phyloP scores from a whole-genome alignment of 1,140 invertebrate species.

The Hermetia illucens region DNA sequence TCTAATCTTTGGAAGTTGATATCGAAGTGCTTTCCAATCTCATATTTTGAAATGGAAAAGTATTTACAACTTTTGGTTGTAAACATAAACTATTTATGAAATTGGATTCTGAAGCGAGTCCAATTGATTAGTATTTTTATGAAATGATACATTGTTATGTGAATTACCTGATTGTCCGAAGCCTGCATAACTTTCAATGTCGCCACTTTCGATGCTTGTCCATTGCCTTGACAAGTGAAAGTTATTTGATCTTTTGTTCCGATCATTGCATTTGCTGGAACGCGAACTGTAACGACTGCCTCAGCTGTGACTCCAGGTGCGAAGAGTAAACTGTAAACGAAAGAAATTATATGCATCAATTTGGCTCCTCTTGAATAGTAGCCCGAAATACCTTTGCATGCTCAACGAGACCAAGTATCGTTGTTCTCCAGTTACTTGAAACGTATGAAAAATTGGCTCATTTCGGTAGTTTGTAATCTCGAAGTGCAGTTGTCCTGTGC shows the following conservation, averaged over 20 bases:
- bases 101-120: no score
- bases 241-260: conserved; percentile 40
- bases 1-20: no score
- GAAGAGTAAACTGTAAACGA: conserved; percentile 31
- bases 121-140: no score
- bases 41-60: no score
- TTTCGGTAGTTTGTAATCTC: conserved; percentile 41
- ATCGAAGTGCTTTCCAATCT: no score
- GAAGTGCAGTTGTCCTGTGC: conserved; percentile 30
- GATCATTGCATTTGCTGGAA: conserved; percentile 31
- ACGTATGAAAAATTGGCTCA: conserved; percentile 32
- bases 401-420: conserved; percentile 33
- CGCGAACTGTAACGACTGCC: conserved; percentile 35
- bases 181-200: conserved; percentile 21
- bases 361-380: not conserved
- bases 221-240: conserved; percentile 33
- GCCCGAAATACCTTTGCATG: conserved; percentile 25
- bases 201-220: conserved; percentile 14
- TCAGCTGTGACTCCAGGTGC: conserved; percentile 34
- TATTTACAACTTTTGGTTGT: no score
- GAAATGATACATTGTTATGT: not conserved
- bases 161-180: conserved; percentile 10
- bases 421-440: conserved; percentile 37
- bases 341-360: not conserved
- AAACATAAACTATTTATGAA: not conserved